phyloP scores from a whole-genome alignment of 2,797 vertebrate genomes.

The Mus minutoides region DNA sequence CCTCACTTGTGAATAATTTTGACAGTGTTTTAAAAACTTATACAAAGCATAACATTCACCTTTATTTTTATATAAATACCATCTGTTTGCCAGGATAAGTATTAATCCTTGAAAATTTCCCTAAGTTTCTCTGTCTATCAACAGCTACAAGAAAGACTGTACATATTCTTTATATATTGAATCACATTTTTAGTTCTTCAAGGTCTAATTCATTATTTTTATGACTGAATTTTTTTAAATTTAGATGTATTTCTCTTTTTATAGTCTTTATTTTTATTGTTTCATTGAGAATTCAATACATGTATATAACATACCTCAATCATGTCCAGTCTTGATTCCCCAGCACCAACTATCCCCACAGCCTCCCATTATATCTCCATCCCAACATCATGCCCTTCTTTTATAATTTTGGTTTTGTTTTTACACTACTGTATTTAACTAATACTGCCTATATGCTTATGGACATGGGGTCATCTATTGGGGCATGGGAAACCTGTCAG shows the following conservation, averaged over 20 bases:
- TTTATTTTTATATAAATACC: not conserved
- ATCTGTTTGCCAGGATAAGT: not conserved
- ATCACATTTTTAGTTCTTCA: not conserved
- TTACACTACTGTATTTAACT: not conserved
- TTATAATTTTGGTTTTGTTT: not conserved
- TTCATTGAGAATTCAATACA: not conserved
- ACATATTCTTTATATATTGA: not conserved
- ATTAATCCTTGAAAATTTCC: not conserved
- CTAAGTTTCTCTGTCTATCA: not conserved
- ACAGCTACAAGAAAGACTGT: not conserved
- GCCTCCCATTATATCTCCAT: not conserved
- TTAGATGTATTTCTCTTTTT: not conserved
- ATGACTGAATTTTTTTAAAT: not conserved
- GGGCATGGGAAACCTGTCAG: not conserved
- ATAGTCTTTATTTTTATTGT: not conserved
- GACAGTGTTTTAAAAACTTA: conserved; percentile 17
- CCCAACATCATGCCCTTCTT: not conserved
- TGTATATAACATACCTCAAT: not conserved
- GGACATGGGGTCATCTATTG: not conserved
- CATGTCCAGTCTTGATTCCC: not conserved
- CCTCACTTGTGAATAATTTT: not conserved
- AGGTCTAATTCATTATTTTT: not conserved
- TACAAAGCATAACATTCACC: not conserved
- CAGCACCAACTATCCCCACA: no score
- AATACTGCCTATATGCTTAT: not conserved